A percentile compares a stretch with the other conserved stretches of the same genome.
These are phyloP conservation scores for Brachionus sp. DNA, from an alignment of 1,140 invertebrate genomes.

Conservation along the genomic window DNA sequence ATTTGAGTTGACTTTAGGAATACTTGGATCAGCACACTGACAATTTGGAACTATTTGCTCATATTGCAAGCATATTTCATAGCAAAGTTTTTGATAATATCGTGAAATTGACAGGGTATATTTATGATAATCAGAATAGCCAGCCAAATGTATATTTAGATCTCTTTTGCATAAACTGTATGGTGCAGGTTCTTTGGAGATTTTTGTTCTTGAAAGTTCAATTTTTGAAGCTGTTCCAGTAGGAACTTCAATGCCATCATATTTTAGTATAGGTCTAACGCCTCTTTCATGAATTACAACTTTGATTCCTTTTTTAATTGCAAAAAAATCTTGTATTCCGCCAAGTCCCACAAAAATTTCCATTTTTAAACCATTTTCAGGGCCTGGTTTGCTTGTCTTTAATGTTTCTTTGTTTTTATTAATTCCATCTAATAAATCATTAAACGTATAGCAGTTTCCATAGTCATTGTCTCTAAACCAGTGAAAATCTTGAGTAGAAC, in stretches of 20 bases:
- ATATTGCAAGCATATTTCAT: constrained; percentile 22
- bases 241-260: not conserved
- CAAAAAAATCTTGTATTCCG: constrained; percentile 9
- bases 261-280: constrained; percentile 12
- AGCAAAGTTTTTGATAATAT: constrained; percentile 11
- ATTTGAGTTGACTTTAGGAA: not conserved
- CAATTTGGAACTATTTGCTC: constrained; percentile 29
- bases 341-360: constrained; percentile 15
- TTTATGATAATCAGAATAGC: constrained; percentile 4
- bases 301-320: not conserved
- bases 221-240: not conserved
- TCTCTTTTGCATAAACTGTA: not conserved
- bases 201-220: not conserved
- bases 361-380: not conserved
- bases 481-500: not conserved
- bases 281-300: constrained; percentile 5
- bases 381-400: constrained; percentile 8
- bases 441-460: constrained; percentile 36
- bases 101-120: not conserved
- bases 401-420: not conserved
- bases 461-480: constrained; percentile 19
- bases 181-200: not conserved
- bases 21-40: constrained; percentile 27
- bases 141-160: not conserved
- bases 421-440: not conserved